phyloP scores from a whole-genome alignment of 2,113 vertebrate species.

The Spermophilus dauricus region DNA sequence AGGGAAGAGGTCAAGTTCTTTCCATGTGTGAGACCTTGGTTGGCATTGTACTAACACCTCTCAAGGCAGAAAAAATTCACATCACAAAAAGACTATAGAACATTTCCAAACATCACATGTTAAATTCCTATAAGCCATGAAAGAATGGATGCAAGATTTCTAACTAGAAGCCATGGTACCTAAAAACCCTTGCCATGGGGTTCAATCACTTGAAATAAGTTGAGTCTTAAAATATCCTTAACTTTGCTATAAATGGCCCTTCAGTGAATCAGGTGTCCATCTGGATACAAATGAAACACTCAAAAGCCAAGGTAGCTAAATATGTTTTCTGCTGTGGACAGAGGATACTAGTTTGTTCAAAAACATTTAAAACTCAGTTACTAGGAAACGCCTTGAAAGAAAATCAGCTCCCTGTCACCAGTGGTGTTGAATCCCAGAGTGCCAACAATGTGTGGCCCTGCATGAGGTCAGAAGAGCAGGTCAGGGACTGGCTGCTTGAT shows the following conservation, averaged over 20 bases:
- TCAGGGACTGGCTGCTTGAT: not conserved
- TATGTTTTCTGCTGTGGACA: not conserved
- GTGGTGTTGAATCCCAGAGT: not conserved
- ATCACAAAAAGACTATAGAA: not conserved
- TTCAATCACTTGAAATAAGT: constrained; percentile 38
- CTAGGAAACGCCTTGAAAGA: not conserved
- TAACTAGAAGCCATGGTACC: not conserved
- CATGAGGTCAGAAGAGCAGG: not conserved
- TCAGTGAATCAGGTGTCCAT: not conserved
- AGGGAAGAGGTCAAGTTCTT: constrained; percentile 52
- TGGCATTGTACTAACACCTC: not conserved
- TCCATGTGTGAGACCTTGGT: not conserved
- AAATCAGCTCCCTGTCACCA: not conserved
- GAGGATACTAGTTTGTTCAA: not conserved
- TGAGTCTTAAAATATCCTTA: constrained; percentile 9
- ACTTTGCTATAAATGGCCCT: constrained; percentile 3
- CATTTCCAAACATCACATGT: constrained; percentile 40
- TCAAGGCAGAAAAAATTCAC: constrained; percentile 54
- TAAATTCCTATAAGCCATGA: constrained; percentile 39
- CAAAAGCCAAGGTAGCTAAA: not conserved
- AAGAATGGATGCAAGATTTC: constrained; percentile 45
- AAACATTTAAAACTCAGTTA: not conserved
- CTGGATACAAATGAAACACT: not conserved
- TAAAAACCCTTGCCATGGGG: not conserved
- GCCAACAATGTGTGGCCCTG: not conserved